Evolutionary conservation across 2,888 invertebrate genomes (phyloP).

Genomic region (Caenorhabditis japonica): DNA sequence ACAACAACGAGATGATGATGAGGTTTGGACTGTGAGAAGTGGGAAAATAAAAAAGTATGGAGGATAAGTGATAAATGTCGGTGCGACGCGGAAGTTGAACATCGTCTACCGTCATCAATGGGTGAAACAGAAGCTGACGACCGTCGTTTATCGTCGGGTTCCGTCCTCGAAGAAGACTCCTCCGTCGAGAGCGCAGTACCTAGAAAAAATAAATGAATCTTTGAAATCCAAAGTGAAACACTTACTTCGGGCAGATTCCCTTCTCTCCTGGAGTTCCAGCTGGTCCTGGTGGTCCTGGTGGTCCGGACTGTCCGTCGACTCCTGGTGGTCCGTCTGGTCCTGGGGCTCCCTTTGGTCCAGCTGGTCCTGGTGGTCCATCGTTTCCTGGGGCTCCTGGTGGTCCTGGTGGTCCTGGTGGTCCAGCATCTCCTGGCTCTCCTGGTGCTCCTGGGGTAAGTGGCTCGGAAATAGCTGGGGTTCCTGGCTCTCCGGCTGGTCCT

Average conservation of each 20-base stretch:
- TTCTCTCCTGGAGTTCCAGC: constrained; percentile 66
- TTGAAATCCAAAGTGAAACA: too few species aligned
- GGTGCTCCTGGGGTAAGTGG: constrained; percentile 68
- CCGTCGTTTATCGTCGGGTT: constrained; percentile 63
- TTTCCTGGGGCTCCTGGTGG: constrained; percentile 70
- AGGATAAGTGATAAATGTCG: constrained; percentile 35
- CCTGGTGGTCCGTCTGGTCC: constrained; percentile 63
- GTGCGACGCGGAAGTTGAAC: constrained; percentile 50
- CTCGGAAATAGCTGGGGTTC: constrained; percentile 67
- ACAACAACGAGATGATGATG: constrained; percentile 55
- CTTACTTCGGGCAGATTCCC: constrained; percentile 68
- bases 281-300: constrained; percentile 69
- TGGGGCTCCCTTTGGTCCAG: constrained; percentile 55
- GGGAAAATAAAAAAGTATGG: constrained; percentile 14
- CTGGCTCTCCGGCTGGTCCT: constrained; percentile 71
- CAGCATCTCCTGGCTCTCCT: constrained; percentile 67
- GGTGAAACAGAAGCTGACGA: constrained; percentile 8
- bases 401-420: constrained; percentile 66
- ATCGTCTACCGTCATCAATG: constrained; percentile 53
- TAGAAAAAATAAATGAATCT: too few species aligned
- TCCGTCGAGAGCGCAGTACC: constrained; percentile 71
- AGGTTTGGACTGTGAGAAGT: constrained; percentile 51
- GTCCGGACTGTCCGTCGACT: constrained; percentile 67
- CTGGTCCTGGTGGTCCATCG: constrained; percentile 72
- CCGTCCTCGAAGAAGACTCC: constrained; percentile 74